Evolutionary conservation across 2,113 vertebrate species (phyloP).

Genomic region (Fulica atra): DNA sequence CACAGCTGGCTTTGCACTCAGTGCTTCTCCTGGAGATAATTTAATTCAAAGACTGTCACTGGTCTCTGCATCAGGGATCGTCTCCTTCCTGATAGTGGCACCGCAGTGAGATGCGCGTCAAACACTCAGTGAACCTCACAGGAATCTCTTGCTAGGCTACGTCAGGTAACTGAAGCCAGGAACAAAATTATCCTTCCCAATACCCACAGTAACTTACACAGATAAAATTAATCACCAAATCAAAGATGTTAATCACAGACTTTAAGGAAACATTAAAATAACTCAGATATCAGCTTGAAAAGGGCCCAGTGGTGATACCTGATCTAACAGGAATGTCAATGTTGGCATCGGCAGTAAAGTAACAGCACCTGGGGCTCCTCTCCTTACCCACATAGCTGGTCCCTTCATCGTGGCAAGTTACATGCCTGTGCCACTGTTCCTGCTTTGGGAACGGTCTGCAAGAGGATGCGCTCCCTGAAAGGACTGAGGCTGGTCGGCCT

Average conservation of each 20-base stretch:
- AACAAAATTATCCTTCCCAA: background rate
- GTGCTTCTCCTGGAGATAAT: background rate
- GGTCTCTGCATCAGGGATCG: background rate
- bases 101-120: background rate
- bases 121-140: background rate
- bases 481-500: background rate
- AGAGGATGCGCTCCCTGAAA: background rate
- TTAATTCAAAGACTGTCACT: background rate
- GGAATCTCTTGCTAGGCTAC: background rate
- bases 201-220: background rate
- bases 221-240: background rate
- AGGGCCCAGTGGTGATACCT: background rate
- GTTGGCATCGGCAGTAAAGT: background rate
- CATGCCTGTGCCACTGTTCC: background rate
- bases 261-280: background rate
- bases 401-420: background rate
- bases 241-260: background rate
- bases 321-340: background rate
- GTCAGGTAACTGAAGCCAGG: background rate
- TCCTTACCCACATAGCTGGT: background rate
- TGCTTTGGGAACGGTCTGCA: background rate
- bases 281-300: background rate
- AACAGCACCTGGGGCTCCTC: background rate
- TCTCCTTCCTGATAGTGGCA: background rate
- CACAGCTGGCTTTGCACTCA: background rate